A percentile compares a stretch with the other conserved stretches of the same genome.
Evolutionary conservation across 2,113 vertebrate species (phyloP).

Genomic region (Dendrocopos noguchii): DNA sequence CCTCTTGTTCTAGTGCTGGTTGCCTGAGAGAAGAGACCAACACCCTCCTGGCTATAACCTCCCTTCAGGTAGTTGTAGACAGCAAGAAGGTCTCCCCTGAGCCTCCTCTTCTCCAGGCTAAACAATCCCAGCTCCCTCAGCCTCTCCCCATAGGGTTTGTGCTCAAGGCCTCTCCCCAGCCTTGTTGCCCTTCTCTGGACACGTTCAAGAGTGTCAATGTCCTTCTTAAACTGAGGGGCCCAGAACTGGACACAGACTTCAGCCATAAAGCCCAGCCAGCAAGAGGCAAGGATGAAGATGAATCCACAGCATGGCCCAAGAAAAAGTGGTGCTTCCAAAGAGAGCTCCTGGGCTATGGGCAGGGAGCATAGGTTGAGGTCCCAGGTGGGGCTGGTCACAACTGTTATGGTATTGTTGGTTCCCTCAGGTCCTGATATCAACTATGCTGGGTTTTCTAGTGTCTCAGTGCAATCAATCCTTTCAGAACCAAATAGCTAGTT

Average conservation of each 20-base stretch:
- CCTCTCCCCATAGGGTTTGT: no score
- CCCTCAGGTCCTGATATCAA: not conserved
- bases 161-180: no score
- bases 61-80: no score
- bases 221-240: no score
- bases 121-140: no score
- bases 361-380: not conserved
- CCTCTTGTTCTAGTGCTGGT: no score
- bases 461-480: not conserved
- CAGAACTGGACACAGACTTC: not conserved
- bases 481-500: not conserved
- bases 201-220: no score
- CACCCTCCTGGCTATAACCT: no score
- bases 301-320: accelerated
- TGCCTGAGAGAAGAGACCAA: no score
- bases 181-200: no score
- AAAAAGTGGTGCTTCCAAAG: not conserved
- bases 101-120: no score
- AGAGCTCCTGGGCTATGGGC: not conserved
- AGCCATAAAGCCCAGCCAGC: not conserved
- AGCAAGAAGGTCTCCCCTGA: no score
- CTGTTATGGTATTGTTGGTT: not conserved
- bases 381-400: not conserved
- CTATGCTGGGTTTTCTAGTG: not conserved
- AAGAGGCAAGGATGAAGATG: not conserved